Evolutionary conservation across 2,113 vertebrate species (phyloP), one percentile per base, ranked within the genome.

Genomic region (Dipodomys ordii): DNA sequence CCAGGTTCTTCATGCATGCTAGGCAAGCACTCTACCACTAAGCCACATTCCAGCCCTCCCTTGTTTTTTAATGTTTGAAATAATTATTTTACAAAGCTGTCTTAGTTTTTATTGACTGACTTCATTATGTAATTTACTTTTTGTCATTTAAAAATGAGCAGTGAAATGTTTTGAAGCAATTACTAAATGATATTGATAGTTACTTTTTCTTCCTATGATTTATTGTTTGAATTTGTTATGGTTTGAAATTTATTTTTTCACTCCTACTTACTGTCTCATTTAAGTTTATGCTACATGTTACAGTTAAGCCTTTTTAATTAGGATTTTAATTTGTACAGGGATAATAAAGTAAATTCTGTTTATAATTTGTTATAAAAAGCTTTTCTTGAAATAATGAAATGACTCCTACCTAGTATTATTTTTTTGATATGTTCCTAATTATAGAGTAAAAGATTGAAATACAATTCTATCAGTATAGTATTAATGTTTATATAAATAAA

Each of bases 321-420:
- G 49, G 65, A 91, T 93, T 95, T 94, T 93, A 85, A 85, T 87
- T 90, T 81, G 53, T 19, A 82, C 16, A 94, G 71, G 87, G 71
- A 90, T 77, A 57, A 88, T 9, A 79, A 5, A 93, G 28, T 85
- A 46, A 93, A 18, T 76, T 93, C 28, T 46, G 20, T 77, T 87
- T 93, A n/a, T 62, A 93, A 65, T 84, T 53, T 95, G n/a, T 86
- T 92, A 81, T 93, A 71, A 87, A 71, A 87, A 94, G 10, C 28
- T 96, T 93, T 92, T 90, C 60, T 84, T 93, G 30, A 94, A 87
- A 18, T 91, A 94, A 90, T 91, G 13, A 95, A 91, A 85, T 91
- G 32, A 73, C 6, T 93, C 12, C 87, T 94, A 91, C 28, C 6
- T 88, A 57, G 10, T 87, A 10, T 87, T 74, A 90, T 95, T 81